These are phyloP conservation scores for Lycodopsis pacificus DNA, from an alignment of 2,797 vertebrate species.

Conservation along the genomic window DNA sequence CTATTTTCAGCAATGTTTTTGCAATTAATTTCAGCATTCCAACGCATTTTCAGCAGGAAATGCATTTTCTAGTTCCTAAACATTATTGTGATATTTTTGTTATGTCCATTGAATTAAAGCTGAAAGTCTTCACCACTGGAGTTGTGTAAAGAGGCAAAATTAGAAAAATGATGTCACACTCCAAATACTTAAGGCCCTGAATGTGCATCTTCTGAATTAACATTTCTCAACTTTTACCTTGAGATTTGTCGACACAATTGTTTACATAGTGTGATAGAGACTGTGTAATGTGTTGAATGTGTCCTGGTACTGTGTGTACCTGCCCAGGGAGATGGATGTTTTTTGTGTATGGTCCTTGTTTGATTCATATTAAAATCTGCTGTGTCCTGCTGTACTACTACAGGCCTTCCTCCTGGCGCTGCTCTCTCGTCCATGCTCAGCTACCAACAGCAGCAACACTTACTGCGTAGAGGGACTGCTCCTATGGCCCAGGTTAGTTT, in stretches of 20 bases:
- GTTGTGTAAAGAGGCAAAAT: no score
- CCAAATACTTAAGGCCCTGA: no score
- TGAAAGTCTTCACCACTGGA: no score
- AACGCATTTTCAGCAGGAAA: no score
- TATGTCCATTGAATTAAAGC: no score
- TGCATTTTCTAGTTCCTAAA: no score
- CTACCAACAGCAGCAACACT: constrained; percentile 85
- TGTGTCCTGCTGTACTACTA: not conserved
- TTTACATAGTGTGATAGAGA: not conserved
- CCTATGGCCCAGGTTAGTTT: constrained; percentile 72
- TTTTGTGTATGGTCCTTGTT: not conserved
- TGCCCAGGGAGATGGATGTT: not conserved
- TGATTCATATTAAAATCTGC: not conserved
- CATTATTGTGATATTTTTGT: no score
- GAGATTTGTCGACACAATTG: not conserved
- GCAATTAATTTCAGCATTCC: no score
- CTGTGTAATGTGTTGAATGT: not conserved
- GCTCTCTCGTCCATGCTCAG: constrained; percentile 73
- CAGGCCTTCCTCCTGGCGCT: constrained; percentile 60
- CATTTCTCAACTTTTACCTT: not conserved
- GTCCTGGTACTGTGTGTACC: not conserved
- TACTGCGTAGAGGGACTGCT: constrained; percentile 75
- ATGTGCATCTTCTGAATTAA: not conserved
- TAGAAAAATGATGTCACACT: no score
- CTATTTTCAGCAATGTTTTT: no score